These are phyloP conservation scores for Zosterops lateralis DNA, from an alignment of 2,113 vertebrate genomes.

Conservation along the genomic window DNA sequence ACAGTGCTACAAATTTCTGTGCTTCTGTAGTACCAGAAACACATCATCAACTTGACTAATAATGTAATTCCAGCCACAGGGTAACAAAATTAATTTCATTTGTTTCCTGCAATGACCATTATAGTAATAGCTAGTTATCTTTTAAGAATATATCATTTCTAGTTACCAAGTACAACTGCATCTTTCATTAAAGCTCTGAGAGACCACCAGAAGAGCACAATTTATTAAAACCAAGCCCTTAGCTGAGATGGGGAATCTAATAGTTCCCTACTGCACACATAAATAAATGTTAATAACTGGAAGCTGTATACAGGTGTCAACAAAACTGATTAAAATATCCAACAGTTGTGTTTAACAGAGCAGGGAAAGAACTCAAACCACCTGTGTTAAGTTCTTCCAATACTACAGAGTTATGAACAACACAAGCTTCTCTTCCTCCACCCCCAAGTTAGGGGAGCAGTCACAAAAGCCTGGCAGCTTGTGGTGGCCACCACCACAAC, in stretches of 20 bases:
- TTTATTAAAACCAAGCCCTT: neutral
- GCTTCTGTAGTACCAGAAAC: neutral
- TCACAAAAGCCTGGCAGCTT: neutral
- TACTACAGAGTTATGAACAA: fast-evolving
- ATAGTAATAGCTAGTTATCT: constrained; percentile 1
- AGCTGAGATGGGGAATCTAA: neutral
- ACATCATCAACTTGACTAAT: neutral
- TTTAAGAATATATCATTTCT: neutral
- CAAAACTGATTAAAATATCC: neutral
- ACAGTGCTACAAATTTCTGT: neutral
- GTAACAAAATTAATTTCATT: neutral
- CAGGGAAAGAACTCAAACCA: neutral
- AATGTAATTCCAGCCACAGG: neutral
- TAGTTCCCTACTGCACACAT: neutral
- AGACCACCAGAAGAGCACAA: neutral
- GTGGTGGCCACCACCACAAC: neutral
- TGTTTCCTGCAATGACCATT: constrained; percentile 17
- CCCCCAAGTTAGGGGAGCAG: fast-evolving
- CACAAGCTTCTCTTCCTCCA: neutral
- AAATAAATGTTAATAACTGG: neutral
- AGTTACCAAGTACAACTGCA: neutral
- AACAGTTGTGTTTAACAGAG: neutral
- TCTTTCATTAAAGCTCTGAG: neutral
- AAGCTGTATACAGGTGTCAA: neutral
- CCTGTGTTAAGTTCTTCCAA: neutral